Conservation (phyloP, 2,797 vertebrate genomes). For the Chrysocyon brachyurus region DNA sequence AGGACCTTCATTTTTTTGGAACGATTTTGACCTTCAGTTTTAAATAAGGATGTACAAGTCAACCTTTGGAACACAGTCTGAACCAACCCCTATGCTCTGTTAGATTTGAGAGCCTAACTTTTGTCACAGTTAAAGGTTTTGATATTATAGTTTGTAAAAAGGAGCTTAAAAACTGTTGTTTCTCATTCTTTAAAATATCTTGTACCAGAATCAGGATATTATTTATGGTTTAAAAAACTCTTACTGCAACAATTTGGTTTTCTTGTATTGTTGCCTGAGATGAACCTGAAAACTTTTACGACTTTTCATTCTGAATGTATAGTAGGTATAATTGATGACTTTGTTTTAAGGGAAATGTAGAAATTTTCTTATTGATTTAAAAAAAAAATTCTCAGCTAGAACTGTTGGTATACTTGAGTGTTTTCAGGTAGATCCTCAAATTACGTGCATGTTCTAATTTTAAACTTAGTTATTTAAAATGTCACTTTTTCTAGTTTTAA, state of each 20-base stretch:
- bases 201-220: neutral
- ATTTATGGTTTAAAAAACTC: neutral
- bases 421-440: slow-evolving; percentile 30
- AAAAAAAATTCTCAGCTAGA: slow-evolving; percentile 16
- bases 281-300: slow-evolving; percentile 44
- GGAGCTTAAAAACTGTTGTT: neutral
- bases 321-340: neutral
- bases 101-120: slow-evolving; percentile 51
- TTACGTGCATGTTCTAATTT: slow-evolving; percentile 30
- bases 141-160: slow-evolving; percentile 20
- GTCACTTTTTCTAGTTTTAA: slow-evolving; percentile 45
- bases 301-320: slow-evolving; percentile 41
- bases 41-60: slow-evolving; percentile 26
- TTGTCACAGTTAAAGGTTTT: slow-evolving; percentile 35
- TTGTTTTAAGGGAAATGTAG: slow-evolving; percentile 27
- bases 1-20: neutral
- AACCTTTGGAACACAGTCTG: neutral
- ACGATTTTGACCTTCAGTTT: slow-evolving; percentile 32
- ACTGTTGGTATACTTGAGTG: neutral
- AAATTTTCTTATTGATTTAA: neutral
- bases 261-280: slow-evolving; percentile 24
- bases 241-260: neutral
- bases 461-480: slow-evolving; percentile 32
- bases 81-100: neutral
- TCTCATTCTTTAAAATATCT: slow-evolving; percentile 40